These are phyloP conservation scores for Egretta garzetta DNA, from an alignment of 2,113 vertebrate species.

Conservation along the genomic window DNA sequence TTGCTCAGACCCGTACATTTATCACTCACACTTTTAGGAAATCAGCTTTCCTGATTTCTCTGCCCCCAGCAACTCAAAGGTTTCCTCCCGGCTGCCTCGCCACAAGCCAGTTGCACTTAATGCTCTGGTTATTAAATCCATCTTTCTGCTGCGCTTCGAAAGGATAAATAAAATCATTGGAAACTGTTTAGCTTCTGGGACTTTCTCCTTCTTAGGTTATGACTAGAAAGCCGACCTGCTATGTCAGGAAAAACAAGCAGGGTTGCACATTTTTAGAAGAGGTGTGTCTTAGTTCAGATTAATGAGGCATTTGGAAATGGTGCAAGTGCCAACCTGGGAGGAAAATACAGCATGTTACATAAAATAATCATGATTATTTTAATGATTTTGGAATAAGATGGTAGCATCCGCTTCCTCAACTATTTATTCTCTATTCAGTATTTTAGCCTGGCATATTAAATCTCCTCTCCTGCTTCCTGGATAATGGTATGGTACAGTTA, in stretches of 20 bases:
- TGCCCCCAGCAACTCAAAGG: neutral
- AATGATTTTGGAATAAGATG: neutral
- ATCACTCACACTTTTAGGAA: neutral
- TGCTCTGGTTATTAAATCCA: neutral
- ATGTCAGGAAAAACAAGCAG: neutral
- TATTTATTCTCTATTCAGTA: neutral
- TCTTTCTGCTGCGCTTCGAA: neutral
- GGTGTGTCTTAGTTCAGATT: constrained; percentile 17
- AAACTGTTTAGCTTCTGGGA: neutral
- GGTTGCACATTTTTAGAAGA: constrained; percentile 26
- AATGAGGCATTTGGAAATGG: neutral
- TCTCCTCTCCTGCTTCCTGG: neutral
- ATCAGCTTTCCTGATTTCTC: neutral
- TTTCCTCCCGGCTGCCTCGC: neutral
- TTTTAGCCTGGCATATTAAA: neutral
- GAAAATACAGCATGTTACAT: neutral
- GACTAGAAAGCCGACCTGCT: neutral
- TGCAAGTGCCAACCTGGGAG: neutral
- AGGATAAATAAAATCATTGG: neutral
- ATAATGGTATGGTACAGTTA: neutral
- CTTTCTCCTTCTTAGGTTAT: neutral
- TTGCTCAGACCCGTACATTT: fast-evolving
- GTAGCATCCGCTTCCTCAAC: neutral
- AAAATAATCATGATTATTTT: neutral
- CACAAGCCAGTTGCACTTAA: neutral